Evolutionary conservation across 2,797 vertebrate species (phyloP).

Genomic region (Salmo trutta): DNA sequence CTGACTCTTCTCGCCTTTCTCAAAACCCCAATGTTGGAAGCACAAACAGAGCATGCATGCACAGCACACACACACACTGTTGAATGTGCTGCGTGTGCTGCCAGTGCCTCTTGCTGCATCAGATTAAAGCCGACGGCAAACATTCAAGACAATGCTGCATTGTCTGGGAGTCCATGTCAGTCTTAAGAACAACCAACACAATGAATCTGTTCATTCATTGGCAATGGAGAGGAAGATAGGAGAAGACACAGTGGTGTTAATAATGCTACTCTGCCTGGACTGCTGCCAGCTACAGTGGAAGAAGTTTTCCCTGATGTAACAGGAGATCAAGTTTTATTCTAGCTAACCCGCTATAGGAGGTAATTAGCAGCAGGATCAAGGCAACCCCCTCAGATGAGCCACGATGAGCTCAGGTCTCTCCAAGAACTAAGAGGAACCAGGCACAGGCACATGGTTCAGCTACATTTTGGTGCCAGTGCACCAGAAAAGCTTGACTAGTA

Average conservation of each 20-base stretch:
- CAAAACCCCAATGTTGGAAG: slow-evolving; percentile 51
- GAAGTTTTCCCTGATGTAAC: slow-evolving; percentile 20
- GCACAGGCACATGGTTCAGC: no score
- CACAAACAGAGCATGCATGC: slow-evolving; percentile 44
- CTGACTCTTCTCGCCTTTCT: slow-evolving; percentile 39
- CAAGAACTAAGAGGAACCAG: no score
- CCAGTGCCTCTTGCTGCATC: slow-evolving; percentile 54
- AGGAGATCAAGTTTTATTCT: slow-evolving; percentile 9
- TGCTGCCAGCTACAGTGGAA: slow-evolving; percentile 9
- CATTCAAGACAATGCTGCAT: slow-evolving; percentile 60
- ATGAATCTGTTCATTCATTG: slow-evolving; percentile 21
- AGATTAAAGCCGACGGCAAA: slow-evolving; percentile 63
- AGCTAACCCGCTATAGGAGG: slow-evolving; percentile 20
- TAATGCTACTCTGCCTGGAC: slow-evolving; percentile 22
- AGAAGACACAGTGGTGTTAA: slow-evolving; percentile 44
- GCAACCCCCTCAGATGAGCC: background rate
- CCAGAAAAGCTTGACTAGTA: no score
- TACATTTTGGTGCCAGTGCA: no score
- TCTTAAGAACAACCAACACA: slow-evolving; percentile 20
- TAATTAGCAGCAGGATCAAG: slow-evolving; percentile 38
- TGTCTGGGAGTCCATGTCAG: slow-evolving; percentile 49
- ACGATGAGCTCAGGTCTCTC: no score
- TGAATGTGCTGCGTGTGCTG: slow-evolving; percentile 20
- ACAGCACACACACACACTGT: slow-evolving; percentile 25
- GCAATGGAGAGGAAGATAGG: slow-evolving; percentile 29